Evolutionary conservation across 2,113 vertebrate genomes (phyloP).

Genomic region (Murina feae): DNA sequence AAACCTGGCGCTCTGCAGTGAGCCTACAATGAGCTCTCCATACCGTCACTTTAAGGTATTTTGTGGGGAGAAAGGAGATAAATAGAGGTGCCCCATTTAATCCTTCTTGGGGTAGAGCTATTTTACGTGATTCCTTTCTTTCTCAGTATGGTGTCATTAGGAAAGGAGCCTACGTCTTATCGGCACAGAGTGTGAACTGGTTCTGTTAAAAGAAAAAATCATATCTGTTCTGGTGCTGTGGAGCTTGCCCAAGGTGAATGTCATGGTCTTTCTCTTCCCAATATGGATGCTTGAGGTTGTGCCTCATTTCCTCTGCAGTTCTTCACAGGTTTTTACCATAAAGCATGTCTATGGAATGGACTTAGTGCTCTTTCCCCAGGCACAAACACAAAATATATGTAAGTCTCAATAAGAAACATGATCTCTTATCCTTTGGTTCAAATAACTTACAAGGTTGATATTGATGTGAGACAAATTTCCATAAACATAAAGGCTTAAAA

Average conservation of each 20-base stretch:
- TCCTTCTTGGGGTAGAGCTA: conserved; percentile 32
- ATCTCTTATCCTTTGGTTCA: not conserved
- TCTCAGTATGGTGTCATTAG: not conserved
- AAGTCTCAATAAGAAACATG: not conserved
- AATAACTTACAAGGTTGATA: not conserved
- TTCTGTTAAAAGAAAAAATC: not conserved
- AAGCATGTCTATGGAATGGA: not conserved
- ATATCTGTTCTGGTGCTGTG: not conserved
- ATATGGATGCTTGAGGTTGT: not conserved
- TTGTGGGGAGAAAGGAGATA: conserved; percentile 48
- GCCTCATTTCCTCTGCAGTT: not conserved
- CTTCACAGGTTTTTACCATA: not conserved
- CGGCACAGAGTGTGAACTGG: not conserved
- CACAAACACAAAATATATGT: not conserved
- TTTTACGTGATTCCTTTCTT: conserved; percentile 34
- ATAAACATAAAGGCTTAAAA: not conserved
- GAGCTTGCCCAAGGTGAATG: not conserved
- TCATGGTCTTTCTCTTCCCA: not conserved
- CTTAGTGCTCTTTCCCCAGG: not conserved
- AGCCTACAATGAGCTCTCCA: conserved; percentile 61
- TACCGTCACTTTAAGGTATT: conserved; percentile 52
- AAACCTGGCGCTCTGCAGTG: conserved; percentile 67
- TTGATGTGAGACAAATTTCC: not conserved
- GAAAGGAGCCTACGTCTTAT: not conserved
- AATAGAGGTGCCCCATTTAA: conserved; percentile 62